These are phyloP conservation scores for Cephalotes varians DNA, from an alignment of 2,888 invertebrate genomes.

Conservation along the genomic window DNA sequence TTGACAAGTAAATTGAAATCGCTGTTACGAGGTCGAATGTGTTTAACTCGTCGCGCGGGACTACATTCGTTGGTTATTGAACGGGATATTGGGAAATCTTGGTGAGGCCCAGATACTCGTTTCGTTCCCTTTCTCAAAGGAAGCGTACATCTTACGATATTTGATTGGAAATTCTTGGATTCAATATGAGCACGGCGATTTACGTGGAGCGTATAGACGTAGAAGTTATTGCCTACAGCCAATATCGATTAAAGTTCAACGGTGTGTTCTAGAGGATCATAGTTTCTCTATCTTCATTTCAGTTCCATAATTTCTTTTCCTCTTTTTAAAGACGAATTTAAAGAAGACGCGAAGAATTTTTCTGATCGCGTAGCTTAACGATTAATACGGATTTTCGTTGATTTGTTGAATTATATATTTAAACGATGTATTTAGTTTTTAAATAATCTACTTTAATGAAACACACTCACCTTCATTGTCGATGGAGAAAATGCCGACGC, in stretches of 20 bases:
- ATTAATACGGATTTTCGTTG: not conserved
- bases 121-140: conserved; percentile 32
- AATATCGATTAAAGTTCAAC: conserved; percentile 36
- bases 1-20: conserved; percentile 62
- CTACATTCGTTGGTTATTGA: conserved; percentile 36
- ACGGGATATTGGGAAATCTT: conserved; percentile 43
- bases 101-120: conserved; percentile 10
- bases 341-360: not conserved
- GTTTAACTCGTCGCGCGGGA: conserved; percentile 59
- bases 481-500: conserved; percentile 96
- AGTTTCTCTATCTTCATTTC: not conserved
- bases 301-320: not conserved
- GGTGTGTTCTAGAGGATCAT: not conserved
- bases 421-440: not conserved
- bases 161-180: conserved; percentile 53
- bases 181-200: conserved; percentile 45
- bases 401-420: not conserved
- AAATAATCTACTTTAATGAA: not conserved
- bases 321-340: too few species aligned
- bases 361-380: not conserved
- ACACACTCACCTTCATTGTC: conserved; percentile 94
- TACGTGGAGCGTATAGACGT: conserved; percentile 22
- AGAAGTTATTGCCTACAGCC: conserved; percentile 32
- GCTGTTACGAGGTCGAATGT: conserved; percentile 30
- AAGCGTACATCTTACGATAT: conserved; percentile 33